Conservation (phyloP, 2,888 invertebrate genomes). For the Unio pictorum region DNA sequence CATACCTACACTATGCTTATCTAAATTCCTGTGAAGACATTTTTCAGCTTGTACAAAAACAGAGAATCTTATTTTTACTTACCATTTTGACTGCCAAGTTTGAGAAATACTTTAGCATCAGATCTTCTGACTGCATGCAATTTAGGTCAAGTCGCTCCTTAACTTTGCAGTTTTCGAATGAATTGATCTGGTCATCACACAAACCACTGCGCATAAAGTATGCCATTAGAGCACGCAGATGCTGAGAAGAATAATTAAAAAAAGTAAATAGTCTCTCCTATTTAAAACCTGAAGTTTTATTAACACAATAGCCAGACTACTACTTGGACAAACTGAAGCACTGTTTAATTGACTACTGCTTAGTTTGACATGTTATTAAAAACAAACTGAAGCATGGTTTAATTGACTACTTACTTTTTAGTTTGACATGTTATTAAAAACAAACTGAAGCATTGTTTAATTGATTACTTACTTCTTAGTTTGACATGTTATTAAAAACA, state of each 20-base stretch:
- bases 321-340: no score
- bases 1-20: no score
- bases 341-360: no score
- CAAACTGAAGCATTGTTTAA: no score
- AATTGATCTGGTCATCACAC: slow-evolving; percentile 36
- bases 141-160: slow-evolving; percentile 47
- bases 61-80: slow-evolving; percentile 1
- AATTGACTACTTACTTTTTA: no score
- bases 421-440: no score
- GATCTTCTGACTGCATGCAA: slow-evolving; percentile 47
- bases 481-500: no score
- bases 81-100: slow-evolving; percentile 42
- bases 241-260: slow-evolving; percentile 33
- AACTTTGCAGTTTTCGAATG: slow-evolving; percentile 26
- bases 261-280: background rate
- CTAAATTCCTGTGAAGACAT: no score
- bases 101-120: slow-evolving; percentile 56
- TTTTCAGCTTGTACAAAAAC: background rate
- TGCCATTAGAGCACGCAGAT: slow-evolving; percentile 44
- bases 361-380: background rate
- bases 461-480: no score
- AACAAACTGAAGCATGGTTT: background rate
- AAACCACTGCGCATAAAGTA: slow-evolving; percentile 55
- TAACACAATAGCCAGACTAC: no score
- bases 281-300: no score